phyloP scores from a whole-genome alignment of 2,113 vertebrate species.

The Chiloscyllium plagiosum region DNA sequence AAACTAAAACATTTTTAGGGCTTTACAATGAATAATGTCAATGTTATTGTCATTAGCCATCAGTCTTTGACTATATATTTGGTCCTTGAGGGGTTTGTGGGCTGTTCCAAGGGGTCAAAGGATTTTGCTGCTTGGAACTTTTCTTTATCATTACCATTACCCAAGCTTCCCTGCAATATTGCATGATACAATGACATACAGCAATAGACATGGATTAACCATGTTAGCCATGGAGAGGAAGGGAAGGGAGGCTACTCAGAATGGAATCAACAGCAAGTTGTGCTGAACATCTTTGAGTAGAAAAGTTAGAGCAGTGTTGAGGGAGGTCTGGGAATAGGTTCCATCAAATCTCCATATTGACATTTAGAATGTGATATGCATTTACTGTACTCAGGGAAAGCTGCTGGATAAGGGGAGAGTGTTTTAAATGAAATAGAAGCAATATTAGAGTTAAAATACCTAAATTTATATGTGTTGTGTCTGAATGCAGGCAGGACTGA shows the following conservation, averaged over 20 bases:
- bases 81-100: neutral
- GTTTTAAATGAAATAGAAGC: neutral
- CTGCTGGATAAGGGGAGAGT: neutral
- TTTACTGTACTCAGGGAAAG: neutral
- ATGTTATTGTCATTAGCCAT: neutral
- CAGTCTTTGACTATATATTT: neutral
- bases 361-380: neutral
- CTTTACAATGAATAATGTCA: neutral
- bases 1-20: neutral
- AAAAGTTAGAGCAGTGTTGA: neutral
- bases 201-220: neutral
- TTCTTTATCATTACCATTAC: conserved; percentile 2
- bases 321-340: neutral
- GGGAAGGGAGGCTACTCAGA: neutral
- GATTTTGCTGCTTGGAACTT: neutral
- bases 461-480: neutral
- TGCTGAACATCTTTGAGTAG: neutral
- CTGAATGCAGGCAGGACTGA: neutral
- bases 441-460: neutral
- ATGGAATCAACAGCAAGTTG: neutral
- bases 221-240: neutral
- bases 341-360: neutral
- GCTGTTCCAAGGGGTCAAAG: neutral
- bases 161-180: neutral
- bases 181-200: neutral